Base-by-base conservation (phyloP, 2,797 vertebrate genomes). In the Acestrorhynchus altus region DNA sequence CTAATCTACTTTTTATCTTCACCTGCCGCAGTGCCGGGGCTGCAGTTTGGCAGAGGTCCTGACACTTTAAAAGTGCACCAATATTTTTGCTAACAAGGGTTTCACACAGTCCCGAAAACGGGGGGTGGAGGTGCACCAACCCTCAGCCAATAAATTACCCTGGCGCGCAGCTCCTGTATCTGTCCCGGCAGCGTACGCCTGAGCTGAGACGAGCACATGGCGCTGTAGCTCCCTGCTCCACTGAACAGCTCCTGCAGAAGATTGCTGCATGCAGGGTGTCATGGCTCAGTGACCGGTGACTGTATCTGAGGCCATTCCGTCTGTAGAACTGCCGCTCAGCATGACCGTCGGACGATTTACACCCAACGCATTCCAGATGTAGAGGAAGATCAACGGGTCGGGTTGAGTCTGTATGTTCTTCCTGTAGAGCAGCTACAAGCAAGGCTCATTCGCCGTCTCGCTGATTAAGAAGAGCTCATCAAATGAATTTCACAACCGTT, bases 41-140 rank as follows among this genome's bases (percentile, higher is more conserved):
- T 80, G 77, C 71, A 76, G 49, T 66, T 79, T 84, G 81, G 83
- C 81, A 69, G 72, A 47, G 46, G 12, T 83, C 75, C 81, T 73
- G 78, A 78, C 78, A 78, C 75, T 83, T 80, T 80, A 84, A 81
- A 78, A 84, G 78, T 79, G 72, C 77, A 70, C 76, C 69, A 65
- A 75, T 79, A 83, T 81, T 78, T 83, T 79, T 56, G 65, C 76
- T 81, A 83, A 83, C 79, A 83, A 83, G 82, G 76, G 40, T 74
- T 78, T 83, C 72, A 76, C 68, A 46, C 80, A 61, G 65, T 76
- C 74, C 54, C 49, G 26, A 47, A 81, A 81, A 81, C 63, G 64
- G 52, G 31, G 51, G 72, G 64, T 54, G 31, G 51, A 68, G 82
- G 79, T 31, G 42, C 61, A 52, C 61, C 81, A 51, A 67, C 60